Evolutionary conservation across 2,888 invertebrate genomes (phyloP).

Genomic region (Stenodera caucasica): DNA sequence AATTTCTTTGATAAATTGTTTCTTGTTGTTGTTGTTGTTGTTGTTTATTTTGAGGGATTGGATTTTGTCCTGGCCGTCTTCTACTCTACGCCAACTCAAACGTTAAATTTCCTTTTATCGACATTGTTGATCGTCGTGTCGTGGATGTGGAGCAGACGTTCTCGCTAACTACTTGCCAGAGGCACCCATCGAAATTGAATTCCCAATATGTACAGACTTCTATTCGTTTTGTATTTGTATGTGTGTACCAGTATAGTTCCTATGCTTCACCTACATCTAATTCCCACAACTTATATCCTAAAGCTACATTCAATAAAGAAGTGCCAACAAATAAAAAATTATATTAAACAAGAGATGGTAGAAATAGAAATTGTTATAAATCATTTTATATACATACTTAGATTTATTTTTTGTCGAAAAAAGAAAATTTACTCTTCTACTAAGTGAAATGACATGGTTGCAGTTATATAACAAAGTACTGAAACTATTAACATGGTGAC

Average conservation of each 20-base stretch:
- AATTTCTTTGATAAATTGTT: neutral
- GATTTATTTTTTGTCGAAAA: too few relatives aligned
- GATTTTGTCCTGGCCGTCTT: neutral
- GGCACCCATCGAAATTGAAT: constrained; percentile 47
- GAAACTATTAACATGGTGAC: constrained; percentile 46
- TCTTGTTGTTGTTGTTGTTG: neutral
- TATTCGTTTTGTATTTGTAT: constrained; percentile 20
- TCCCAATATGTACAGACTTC: constrained; percentile 44
- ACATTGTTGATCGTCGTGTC: constrained; percentile 38
- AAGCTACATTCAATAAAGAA: constrained; percentile 34
- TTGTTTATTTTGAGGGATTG: neutral
- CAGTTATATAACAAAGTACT: constrained; percentile 43
- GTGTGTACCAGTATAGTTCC: constrained; percentile 36
- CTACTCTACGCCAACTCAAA: constrained; percentile 17
- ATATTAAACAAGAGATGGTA: constrained; percentile 19
- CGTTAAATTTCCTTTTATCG: constrained; percentile 33
- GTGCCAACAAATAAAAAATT: constrained; percentile 38
- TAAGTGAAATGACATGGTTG: constrained; percentile 34
- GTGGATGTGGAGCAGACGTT: constrained; percentile 44
- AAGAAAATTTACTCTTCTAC: constrained; percentile 13
- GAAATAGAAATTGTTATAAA: neutral
- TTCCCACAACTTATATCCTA: constrained; percentile 39
- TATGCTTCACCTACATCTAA: constrained; percentile 45
- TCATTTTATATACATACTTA: neutral
- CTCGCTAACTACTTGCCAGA: constrained; percentile 45